Conservation (phyloP, 1,140 invertebrate genomes). For the Brachionus rubens region DNA sequence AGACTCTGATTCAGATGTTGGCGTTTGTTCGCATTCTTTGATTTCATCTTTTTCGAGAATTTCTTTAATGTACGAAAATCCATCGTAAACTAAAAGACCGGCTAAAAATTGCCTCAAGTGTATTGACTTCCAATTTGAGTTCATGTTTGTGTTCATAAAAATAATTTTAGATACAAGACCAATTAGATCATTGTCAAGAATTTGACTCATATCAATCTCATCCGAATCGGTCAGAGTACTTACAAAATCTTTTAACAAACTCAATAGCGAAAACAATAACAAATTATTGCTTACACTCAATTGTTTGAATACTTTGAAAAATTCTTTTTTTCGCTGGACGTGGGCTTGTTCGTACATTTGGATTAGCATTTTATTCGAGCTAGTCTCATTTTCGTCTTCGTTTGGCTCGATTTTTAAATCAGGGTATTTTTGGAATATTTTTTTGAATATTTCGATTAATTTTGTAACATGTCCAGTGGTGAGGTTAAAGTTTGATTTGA, state of each 20-base stretch:
- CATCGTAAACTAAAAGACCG: background rate
- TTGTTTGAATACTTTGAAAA: background rate
- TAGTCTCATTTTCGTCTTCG: no score
- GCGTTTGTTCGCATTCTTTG: background rate
- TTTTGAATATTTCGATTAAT: conserved; percentile 24
- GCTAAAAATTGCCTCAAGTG: background rate
- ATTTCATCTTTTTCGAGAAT: background rate
- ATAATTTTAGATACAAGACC: background rate
- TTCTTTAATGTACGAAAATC: background rate
- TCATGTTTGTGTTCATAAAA: conserved; percentile 20
- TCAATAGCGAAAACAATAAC: background rate
- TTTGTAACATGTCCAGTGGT: background rate
- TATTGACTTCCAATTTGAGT: conserved; percentile 15
- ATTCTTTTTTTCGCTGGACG: background rate
- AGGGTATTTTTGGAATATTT: background rate
- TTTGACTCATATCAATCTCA: background rate
- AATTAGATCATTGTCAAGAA: background rate
- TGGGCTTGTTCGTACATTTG: background rate
- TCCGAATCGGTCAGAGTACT: background rate
- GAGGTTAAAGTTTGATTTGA: background rate
- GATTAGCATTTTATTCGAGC: background rate
- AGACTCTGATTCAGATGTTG: background rate
- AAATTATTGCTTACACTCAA: background rate
- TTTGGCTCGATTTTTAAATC: background rate
- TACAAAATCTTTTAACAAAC: background rate